phyloP scores from a whole-genome alignment of 2,797 vertebrate genomes.

The Meriones psammophilus region DNA sequence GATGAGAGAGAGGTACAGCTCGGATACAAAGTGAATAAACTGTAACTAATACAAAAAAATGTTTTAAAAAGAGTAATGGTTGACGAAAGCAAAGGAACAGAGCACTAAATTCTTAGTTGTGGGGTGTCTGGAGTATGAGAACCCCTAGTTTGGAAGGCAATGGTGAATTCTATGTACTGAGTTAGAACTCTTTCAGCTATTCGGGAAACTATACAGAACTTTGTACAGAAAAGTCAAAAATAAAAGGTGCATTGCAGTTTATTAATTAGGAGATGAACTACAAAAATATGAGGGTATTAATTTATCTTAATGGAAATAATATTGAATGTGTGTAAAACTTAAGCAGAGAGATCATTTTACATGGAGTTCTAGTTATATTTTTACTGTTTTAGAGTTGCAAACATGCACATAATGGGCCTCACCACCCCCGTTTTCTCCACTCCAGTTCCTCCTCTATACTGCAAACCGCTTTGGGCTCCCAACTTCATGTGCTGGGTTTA shows the following conservation, averaged over 20 bases:
- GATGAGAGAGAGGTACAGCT: too few relatives aligned
- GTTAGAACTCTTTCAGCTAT: neutral
- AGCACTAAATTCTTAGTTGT: neutral
- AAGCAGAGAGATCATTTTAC: neutral
- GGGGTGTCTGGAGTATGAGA: neutral
- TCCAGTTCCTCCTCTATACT: neutral
- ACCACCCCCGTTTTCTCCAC: neutral
- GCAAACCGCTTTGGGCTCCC: neutral
- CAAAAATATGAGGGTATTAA: neutral
- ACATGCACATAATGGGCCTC: too few relatives aligned
- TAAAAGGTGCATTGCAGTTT: neutral
- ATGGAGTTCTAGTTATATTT: neutral
- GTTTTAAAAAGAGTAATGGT: neutral
- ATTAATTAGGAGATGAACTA: neutral
- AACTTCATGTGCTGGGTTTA: neutral
- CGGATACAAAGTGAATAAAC: too few relatives aligned
- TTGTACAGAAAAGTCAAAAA: neutral
- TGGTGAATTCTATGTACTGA: neutral
- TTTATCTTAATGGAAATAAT: slow-evolving; percentile 5
- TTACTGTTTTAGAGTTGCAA: neutral
- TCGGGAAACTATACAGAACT: neutral
- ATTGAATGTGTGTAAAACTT: neutral
- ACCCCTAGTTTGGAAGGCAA: neutral
- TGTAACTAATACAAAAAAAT: too few relatives aligned
- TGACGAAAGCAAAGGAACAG: neutral